A percentile compares a stretch with the other conserved stretches of the same genome.
These are phyloP conservation scores for Rattus norvegicus DNA, from an alignment of 2,113 vertebrate genomes.

Conservation along the genomic window GRCr8 NC_086019.1:153055001-153055500, in stretches of 20 bases:
- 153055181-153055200: no score
- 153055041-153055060: background rate
- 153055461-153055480: background rate
- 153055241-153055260: background rate
- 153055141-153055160: no score
- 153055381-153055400: background rate
- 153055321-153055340: background rate
- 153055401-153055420: background rate
- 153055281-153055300: background rate
- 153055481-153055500: background rate
- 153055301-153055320: background rate
- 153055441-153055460: background rate
- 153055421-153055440: background rate
- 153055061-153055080: no score
- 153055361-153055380: background rate
- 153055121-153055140: no score
- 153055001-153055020: background rate
- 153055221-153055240: background rate
- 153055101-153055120: no score
- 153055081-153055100: no score
- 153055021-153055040: background rate
- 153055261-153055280: conserved; percentile 22
- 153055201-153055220: no score
- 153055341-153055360: background rate
- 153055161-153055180: no score